phyloP scores from a whole-genome alignment of 2,113 vertebrate genomes.

The Coryphaenoides rupestris region DNA sequence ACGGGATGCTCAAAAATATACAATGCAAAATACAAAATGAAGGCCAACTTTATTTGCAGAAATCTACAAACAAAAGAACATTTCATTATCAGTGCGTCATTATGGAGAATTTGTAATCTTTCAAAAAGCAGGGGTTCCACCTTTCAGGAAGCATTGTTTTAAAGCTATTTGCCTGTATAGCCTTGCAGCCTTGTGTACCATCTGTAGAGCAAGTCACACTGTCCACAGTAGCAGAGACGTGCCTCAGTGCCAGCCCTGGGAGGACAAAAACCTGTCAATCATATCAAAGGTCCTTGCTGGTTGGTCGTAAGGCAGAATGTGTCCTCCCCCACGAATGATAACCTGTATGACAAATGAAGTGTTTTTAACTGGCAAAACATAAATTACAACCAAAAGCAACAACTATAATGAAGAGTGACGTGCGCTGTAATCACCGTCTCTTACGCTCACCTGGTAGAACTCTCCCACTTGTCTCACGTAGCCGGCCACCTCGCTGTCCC shows the following conservation, averaged over 20 bases:
- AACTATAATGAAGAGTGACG: not conserved
- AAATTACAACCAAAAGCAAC: not conserved
- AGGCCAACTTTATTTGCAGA: too few species aligned
- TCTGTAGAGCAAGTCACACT: too few species aligned
- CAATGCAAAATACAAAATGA: too few species aligned
- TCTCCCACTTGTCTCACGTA: constrained; percentile 78
- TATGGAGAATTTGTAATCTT: too few species aligned
- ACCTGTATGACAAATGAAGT: constrained; percentile 55
- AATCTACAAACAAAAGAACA: too few species aligned
- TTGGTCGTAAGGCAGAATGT: constrained; percentile 81
- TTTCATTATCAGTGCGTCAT: too few species aligned
- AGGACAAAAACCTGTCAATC: constrained; percentile 83
- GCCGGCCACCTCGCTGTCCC: constrained; percentile 80
- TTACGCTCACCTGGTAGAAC: constrained; percentile 78
- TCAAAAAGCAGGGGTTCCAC: too few species aligned
- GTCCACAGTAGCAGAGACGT: not conserved
- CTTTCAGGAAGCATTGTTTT: not conserved
- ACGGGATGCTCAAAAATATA: too few species aligned
- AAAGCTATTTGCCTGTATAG: not conserved
- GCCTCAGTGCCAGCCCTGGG: constrained; percentile 61
- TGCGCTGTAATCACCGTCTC: not conserved
- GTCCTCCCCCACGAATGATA: constrained; percentile 80
- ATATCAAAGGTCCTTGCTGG: constrained; percentile 80
- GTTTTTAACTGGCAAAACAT: too few species aligned
- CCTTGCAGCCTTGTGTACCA: not conserved